phyloP scores from a whole-genome alignment of 2,888 invertebrate genomes.

The Trichogramma evanescens region DNA sequence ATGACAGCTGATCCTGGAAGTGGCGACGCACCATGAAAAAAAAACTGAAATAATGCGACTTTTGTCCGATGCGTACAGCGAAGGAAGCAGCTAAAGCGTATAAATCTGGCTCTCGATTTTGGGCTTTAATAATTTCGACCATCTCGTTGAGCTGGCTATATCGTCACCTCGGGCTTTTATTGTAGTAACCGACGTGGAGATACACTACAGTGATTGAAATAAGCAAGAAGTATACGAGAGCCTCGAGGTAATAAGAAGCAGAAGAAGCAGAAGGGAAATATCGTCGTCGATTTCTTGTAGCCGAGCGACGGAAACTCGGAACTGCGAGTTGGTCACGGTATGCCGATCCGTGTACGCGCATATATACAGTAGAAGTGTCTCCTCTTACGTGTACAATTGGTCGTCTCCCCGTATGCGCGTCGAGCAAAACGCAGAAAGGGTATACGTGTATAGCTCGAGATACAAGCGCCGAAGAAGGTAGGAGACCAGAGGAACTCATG shows the following conservation, averaged over 20 bases:
- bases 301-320: not conserved
- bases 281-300: constrained; percentile 12
- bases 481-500: no score
- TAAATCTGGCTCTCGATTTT: no score
- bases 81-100: no score
- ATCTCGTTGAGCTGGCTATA: no score
- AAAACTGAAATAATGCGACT: no score
- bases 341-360: constrained; percentile 11
- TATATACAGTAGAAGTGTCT: constrained; percentile 3
- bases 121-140: no score
- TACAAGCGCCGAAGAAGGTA: no score
- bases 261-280: not conserved
- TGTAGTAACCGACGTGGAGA: no score
- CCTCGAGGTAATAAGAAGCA: not conserved
- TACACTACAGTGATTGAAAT: not conserved
- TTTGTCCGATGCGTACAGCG: no score
- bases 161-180: no score
- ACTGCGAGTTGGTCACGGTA: constrained; percentile 20
- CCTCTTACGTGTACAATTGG: constrained; percentile 25
- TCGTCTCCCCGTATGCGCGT: not conserved
- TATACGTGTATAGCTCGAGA: no score
- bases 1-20: constrained; percentile 35
- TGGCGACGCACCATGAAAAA: constrained; percentile 11
- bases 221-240: not conserved
- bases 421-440: no score